Evolutionary conservation across 2,797 vertebrate species (phyloP), one percentile per base, ranked within the genome.

Genomic region (Steatocranus sp.): DNA sequence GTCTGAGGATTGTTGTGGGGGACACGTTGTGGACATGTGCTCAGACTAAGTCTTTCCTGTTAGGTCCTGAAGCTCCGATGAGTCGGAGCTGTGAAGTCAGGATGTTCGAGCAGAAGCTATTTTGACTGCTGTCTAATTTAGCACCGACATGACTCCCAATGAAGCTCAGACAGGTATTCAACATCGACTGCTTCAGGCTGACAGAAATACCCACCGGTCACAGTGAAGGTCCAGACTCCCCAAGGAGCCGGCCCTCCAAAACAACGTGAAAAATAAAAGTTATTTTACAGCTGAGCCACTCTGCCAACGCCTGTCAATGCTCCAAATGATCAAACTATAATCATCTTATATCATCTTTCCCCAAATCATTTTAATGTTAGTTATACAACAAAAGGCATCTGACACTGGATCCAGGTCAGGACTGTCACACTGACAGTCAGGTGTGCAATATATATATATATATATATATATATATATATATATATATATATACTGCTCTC

Each of bases 51-150:
- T 76, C 38, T 30, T 73, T 18, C 18, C 76, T 41, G 63, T 20
- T 18, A 53, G 63, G 3, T 56, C 12, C 43, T 58, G 54, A 27
- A 75, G 43, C 34, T n/a, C 46, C 12, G 8, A 46, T 25, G 75
- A 58, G n/a, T 43, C 32, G 9, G 43, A 74, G 41, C 81, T 32
- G 54, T 43, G 23, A 63, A 73, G 36, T 53, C 53, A 66, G 54
- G 27, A 83, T 58, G 27, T 73, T 77, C 9, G 8, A 18, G 38
- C 32, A 53, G n/a, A 38, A 38, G 34, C 68, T 75, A 83, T 75
- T 83, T 83, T 46, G 51, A 51, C 41, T 17, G 63, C 30, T 23
- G 23, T 79, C 53, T 48, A 75, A 79, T 75, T 79, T 48, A 14
- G 76, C 10, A 41, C 32, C 66, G 6, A 46, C 43, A 11, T 11